Evolutionary conservation across 2,888 invertebrate species (phyloP).

Genomic region (Idaea aversata): DNA sequence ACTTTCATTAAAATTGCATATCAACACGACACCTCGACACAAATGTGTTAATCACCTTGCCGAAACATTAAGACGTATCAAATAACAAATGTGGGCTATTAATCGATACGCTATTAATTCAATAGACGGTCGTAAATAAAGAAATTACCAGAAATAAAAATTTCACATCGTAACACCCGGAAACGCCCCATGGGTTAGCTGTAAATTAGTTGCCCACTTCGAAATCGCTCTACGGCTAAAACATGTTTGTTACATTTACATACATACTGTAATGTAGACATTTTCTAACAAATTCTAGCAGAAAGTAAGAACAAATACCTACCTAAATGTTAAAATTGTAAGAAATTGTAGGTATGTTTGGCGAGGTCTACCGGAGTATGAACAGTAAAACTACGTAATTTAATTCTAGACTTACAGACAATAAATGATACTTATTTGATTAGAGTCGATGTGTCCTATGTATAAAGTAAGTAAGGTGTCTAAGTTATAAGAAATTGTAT

Average conservation of each 20-base stretch:
- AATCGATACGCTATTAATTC: conserved; percentile 17
- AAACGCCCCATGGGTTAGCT: background rate
- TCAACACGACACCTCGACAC: conserved; percentile 42
- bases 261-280: background rate
- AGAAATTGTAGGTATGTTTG: too few species aligned
- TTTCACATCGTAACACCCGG: conserved; percentile 6
- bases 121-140: conserved; percentile 16
- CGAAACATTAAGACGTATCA: conserved; percentile 27
- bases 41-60: conserved; percentile 35
- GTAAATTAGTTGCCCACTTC: background rate
- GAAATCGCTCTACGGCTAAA: background rate
- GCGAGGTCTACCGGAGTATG: too few species aligned
- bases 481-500: background rate
- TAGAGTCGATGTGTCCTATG: background rate
- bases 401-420: too few species aligned
- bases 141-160: conserved; percentile 16
- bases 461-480: background rate
- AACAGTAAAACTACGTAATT: too few species aligned
- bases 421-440: too few species aligned
- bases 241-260: background rate
- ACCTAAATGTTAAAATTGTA: background rate
- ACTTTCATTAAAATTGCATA: conserved; percentile 68
- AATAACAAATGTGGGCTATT: conserved; percentile 23
- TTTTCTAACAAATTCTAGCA: background rate
- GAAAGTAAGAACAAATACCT: background rate